phyloP scores from a whole-genome alignment of 1,140 invertebrate genomes.

The Brachionus calyciflorus region DNA sequence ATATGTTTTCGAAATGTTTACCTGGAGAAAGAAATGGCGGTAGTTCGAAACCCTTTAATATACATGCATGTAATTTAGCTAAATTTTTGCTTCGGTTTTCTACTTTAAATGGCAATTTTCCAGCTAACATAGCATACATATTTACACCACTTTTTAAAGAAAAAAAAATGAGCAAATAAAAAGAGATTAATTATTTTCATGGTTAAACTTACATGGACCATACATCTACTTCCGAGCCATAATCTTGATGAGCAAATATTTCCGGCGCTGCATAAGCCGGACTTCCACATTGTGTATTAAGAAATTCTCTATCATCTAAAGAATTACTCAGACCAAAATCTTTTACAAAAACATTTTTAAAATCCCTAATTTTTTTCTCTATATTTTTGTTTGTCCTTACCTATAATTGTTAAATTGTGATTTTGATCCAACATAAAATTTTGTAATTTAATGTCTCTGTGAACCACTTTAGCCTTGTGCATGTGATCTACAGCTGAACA shows the following conservation, averaged over 20 bases:
- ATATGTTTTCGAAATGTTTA: constrained; percentile 42
- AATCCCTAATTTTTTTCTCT: not conserved
- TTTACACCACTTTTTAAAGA: constrained; percentile 48
- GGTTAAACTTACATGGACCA: constrained; percentile 38
- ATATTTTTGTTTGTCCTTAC: not conserved
- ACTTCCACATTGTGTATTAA: constrained; percentile 46
- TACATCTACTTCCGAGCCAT: constrained; percentile 43
- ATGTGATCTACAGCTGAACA: constrained; percentile 91
- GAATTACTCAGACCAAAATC: constrained; percentile 47
- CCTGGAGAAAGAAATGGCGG: constrained; percentile 52
- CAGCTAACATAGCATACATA: constrained; percentile 47
- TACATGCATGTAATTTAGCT: constrained; percentile 52
- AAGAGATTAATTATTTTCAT: not conserved
- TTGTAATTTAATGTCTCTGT: constrained; percentile 82
- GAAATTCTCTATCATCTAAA: constrained; percentile 43
- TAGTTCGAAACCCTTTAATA: constrained; percentile 52
- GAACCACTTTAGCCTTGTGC: constrained; percentile 84
- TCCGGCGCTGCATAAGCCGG: constrained; percentile 47
- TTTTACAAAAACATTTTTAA: not conserved
- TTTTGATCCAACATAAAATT: constrained; percentile 47
- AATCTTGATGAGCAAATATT: constrained; percentile 47
- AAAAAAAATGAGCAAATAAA: not conserved
- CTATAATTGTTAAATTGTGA: constrained; percentile 39
- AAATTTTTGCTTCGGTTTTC: constrained; percentile 50
- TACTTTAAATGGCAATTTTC: constrained; percentile 46